Evolutionary conservation across 2,888 invertebrate species (phyloP), one percentile per base, ranked within the genome.

Genomic region (Elmis aenea): DNA sequence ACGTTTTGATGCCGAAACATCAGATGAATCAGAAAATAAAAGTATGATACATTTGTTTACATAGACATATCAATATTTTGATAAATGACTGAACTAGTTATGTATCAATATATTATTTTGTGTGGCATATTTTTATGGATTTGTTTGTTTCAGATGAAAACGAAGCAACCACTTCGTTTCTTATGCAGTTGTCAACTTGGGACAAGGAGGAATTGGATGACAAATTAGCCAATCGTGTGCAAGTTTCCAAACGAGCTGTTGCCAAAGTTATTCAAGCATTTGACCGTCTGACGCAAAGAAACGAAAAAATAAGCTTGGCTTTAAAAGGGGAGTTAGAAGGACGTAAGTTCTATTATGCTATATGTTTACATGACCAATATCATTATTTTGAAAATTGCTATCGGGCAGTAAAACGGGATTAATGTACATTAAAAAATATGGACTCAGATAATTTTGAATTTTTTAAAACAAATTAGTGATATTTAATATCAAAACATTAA

Each of bases 181-280:
- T 97, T 25, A 87, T 93, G 70, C 90, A 95, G 61, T 67, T 97
- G 22, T 94, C 95, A 1, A 94, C 94, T 0, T 96, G 96, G 95
- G 96, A 97, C 64, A 93, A 94, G 59, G 92, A 94, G 59, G 96
- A 97, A 63, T 70, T 97, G 34, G 96, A 97, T 58, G 94, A 95
- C 50, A 93, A 94, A 67, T 73, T 97, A 20, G 91, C 93, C 0
- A 93, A 95, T 69, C 73, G 96, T 14, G 96, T 96, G 3, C 94
- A 92, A 71, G 95, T 96, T 11, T 95, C 95, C 5, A 93, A 94
- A 61, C 73, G 96, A 41, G 96, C 95, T 4, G 94, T 97, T 12
- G 94, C 93, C 2, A 96, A 96, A 71, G 87, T 97, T 14, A 81
- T 97, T 32, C 93, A 95, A 68, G 94, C 94, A 0, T 96, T 95